phyloP scores from a whole-genome alignment of 2,888 invertebrate species.

The Diogma glabrata region DNA sequence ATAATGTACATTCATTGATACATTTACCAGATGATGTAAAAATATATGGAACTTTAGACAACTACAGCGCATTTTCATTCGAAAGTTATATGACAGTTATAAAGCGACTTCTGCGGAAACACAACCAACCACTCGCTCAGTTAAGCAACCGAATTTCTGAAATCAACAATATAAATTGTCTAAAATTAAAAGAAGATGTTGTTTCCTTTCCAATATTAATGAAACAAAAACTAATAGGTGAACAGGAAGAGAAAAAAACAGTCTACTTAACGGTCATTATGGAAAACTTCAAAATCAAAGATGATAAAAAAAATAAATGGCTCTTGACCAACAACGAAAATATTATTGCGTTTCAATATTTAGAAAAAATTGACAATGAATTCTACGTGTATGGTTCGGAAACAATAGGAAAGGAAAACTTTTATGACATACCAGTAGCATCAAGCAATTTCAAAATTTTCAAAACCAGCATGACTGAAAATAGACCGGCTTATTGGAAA shows the following conservation, averaged over 20 bases:
- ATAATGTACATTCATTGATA: no score
- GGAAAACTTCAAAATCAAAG: not conserved
- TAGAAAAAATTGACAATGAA: not conserved
- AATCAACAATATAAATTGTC: not conserved
- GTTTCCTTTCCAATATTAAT: not conserved
- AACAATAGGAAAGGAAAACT: not conserved
- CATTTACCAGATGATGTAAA: not conserved
- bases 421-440: not conserved
- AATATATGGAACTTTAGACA: not conserved
- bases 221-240: not conserved
- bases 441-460: not conserved
- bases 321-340: not conserved
- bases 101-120: not conserved
- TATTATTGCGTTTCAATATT: not conserved
- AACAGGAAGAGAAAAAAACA: not conserved
- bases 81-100: not conserved
- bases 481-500: not conserved
- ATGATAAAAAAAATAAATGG: not conserved
- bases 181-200: not conserved
- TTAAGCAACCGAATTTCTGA: not conserved
- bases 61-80: no score
- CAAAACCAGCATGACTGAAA: not conserved
- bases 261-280: not conserved
- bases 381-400: not conserved
- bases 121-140: not conserved